phyloP scores from a whole-genome alignment of 2,797 vertebrate species.

The Acrossocheilus wenchowensis region DNA sequence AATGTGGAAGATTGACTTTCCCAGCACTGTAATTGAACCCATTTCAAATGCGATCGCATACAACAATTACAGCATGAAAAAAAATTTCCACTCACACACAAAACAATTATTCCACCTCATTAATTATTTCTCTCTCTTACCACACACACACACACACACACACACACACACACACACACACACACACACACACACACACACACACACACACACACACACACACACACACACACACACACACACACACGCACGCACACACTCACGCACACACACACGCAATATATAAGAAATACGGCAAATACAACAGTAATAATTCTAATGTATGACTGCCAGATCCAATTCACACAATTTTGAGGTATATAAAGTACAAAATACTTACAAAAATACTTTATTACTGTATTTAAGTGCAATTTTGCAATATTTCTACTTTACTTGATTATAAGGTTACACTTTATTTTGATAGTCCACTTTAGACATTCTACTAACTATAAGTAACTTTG shows the following conservation, averaged over 20 bases:
- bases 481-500: no score
- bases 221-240: no score
- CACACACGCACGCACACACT: no score
- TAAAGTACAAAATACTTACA: background rate
- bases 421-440: background rate
- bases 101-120: constrained; percentile 32
- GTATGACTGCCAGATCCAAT: background rate
- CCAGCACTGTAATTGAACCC: constrained; percentile 7
- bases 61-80: constrained; percentile 65
- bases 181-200: background rate
- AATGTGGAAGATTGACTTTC: constrained; percentile 35
- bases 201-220: no score
- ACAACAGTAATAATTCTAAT: background rate
- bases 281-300: background rate
- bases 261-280: no score
- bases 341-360: background rate
- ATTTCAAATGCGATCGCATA: constrained; percentile 66
- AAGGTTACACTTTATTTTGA: no score
- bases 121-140: background rate
- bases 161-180: no score
- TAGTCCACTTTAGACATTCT: no score
- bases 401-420: background rate
- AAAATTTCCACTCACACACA: constrained; percentile 1
- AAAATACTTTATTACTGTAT: no score
- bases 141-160: background rate